A percentile compares a stretch with the other conserved stretches of the same genome.
Conservation (phyloP, 2,797 vertebrate species). For the Hippopotamyrus pictus region DNA sequence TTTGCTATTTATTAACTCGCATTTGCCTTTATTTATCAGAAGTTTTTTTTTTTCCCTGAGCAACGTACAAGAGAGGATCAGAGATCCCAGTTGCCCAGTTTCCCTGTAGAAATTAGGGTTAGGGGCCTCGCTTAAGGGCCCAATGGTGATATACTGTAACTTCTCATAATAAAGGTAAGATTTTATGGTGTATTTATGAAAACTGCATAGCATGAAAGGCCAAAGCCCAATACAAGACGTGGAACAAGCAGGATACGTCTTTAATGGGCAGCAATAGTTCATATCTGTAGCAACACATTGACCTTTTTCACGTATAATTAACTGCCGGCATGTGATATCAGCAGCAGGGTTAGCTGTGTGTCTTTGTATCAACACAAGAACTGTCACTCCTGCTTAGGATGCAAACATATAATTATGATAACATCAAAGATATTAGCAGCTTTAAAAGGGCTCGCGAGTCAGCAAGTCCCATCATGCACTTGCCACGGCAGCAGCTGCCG, state of each 20-base stretch:
- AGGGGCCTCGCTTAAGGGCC: not conserved
- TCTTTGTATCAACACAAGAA: not conserved
- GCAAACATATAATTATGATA: constrained; percentile 8
- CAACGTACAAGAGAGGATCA: not conserved
- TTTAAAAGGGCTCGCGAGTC: not conserved
- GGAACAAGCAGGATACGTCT: not conserved
- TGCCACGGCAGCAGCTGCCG: not conserved
- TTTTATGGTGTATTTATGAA: not conserved
- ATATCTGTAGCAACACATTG: not conserved
- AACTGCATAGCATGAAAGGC: not conserved
- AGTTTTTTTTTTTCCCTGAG: not conserved
- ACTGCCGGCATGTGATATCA: not conserved
- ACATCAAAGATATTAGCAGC: constrained; percentile 11
- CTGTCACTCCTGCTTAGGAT: not conserved
- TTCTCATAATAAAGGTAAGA: not conserved
- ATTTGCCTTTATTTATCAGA: not conserved
- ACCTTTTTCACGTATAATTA: constrained; percentile 1
- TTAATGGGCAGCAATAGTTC: not conserved
- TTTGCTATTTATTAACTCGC: not conserved
- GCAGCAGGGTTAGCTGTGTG: not conserved
- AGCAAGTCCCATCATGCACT: not conserved
- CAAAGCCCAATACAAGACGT: not conserved
- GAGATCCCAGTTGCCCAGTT: not conserved
- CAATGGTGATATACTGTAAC: not conserved
- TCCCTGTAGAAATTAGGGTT: not conserved